phyloP scores from a whole-genome alignment of 2,888 invertebrate species.

The Metellina segmentata region DNA sequence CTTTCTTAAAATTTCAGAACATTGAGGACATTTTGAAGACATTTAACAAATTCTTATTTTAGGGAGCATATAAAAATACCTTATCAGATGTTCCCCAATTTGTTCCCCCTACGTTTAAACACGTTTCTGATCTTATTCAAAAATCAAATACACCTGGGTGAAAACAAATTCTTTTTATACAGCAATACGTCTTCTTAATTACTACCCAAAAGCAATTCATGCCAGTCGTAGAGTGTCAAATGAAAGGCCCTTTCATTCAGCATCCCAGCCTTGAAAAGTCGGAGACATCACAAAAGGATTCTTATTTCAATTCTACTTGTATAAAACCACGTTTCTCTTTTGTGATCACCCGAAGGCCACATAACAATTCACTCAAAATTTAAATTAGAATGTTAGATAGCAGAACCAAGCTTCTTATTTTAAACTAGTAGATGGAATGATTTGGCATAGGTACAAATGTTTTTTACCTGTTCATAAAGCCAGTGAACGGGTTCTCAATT shows the following conservation, averaged over 20 bases:
- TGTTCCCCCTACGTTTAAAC: too few relatives aligned
- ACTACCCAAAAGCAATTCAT: conserved; percentile 33
- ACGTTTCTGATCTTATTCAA: too few relatives aligned
- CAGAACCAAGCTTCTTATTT: neutral
- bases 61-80: too few relatives aligned
- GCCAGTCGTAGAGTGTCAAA: conserved; percentile 39
- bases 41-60: too few relatives aligned
- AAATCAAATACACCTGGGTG: too few relatives aligned
- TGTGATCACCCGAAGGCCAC: conserved; percentile 1
- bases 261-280: conserved; percentile 15
- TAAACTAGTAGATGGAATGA: neutral
- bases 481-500: too few relatives aligned
- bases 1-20: too few relatives aligned
- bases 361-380: conserved; percentile 30
- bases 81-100: too few relatives aligned
- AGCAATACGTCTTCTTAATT: conserved; percentile 59
- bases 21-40: too few relatives aligned
- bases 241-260: conserved; percentile 16
- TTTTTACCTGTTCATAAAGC: neutral
- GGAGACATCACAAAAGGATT: conserved; percentile 10
- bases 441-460: conserved; percentile 1
- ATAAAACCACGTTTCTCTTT: conserved; percentile 8
- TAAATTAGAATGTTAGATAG: conserved; percentile 19
- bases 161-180: neutral
- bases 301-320: conserved; percentile 11